Evolutionary conservation across 2,113 vertebrate species (phyloP), one percentile per base, ranked within the genome.

Genomic region (Chinchilla lanigera): DNA sequence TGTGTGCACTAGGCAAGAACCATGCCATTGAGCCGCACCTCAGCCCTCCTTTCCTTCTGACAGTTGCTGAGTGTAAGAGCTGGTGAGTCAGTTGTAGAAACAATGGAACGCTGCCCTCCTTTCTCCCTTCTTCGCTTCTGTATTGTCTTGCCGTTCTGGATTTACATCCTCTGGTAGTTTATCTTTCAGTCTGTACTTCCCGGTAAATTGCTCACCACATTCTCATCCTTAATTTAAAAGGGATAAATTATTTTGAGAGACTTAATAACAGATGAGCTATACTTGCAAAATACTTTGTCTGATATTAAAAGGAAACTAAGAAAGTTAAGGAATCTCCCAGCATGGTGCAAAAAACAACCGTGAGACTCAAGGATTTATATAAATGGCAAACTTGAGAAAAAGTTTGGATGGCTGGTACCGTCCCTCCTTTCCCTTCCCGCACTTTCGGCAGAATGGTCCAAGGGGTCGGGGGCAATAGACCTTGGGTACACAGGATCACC

Each of bases 241-340:
- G 73, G 93, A 60, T 94, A 97, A 96, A 96, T 97, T 97, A 94
- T 80, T 93, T 88, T 97, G 95, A 90, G 95, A 95, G 94, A 11
- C 90, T 89, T 96, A 96, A 56, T 82, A 93, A 85, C 65, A 88
- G 73, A 81, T 54, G 93, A 97, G 90, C 90, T 86, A 5, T 56
- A 73, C 94, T 38, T 97, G 50, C 73, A 86, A 28, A 26, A 69
- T 77, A 3, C 78, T 96, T 33, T 65, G 69, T 87, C 54, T 92
- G 60, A 82, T 78, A 24, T 41, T 80, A 73, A 75, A 75, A 96
- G 89, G 78, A 95, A 89, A 58, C 52, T 41, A 86, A 82, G 41
- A 93, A 1, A 60, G 0, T 24, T 13, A 89, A 90, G 69, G 52
- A 63, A 63, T 83, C 94, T 83, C 65, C 33, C 5, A 50, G 63